These are phyloP conservation scores for Stegodyphus mimosarum DNA, from an alignment of 1,140 invertebrate species.

Conservation along the genomic window DNA sequence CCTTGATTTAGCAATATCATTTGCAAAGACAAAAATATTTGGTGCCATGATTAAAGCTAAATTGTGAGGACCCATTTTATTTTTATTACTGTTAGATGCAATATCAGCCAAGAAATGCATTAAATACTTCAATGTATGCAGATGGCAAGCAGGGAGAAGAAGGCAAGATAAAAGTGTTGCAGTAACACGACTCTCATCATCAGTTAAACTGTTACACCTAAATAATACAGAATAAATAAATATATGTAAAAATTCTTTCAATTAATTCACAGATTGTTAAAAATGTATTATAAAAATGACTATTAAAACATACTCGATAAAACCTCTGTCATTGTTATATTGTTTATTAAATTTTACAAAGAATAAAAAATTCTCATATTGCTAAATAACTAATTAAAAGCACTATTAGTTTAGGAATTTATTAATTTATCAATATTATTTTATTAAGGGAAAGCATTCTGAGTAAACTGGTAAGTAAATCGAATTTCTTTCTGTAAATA, in stretches of 20 bases:
- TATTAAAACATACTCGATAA: no score
- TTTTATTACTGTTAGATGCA: conserved; percentile 74
- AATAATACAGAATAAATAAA: conserved; percentile 18
- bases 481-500: no score
- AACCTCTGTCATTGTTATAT: no score
- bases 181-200: conserved; percentile 69
- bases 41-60: conserved; percentile 84
- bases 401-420: no score
- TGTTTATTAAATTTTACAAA: no score
- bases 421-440: no score
- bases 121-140: conserved; percentile 76
- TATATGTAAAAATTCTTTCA: background rate
- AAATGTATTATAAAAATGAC: no score
- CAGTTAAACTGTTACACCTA: conserved; percentile 32
- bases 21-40: conserved; percentile 74
- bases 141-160: conserved; percentile 74
- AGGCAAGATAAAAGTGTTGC: conserved; percentile 75
- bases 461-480: no score
- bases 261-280: no score
- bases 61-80: conserved; percentile 85
- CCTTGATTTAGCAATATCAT: conserved; percentile 71
- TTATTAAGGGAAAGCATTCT: no score
- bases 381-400: no score
- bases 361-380: no score
- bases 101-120: conserved; percentile 74